A percentile compares a stretch with the other conserved stretches of the same genome.
Evolutionary conservation across 2,888 invertebrate species (phyloP).

Genomic region (Sisyra nigra): DNA sequence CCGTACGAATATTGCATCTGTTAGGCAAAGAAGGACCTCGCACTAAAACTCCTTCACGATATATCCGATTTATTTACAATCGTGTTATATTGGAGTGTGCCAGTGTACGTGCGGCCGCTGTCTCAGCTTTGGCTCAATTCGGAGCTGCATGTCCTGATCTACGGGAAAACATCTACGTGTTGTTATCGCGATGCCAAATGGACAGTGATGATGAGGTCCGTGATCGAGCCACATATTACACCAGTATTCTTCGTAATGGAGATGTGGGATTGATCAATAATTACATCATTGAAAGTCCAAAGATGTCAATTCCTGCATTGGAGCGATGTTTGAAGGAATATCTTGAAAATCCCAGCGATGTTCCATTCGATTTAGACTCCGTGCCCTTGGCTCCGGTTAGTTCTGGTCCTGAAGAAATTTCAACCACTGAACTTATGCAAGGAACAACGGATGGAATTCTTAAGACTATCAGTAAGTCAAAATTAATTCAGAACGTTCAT

Average conservation of each 20-base stretch:
- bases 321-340: slow-evolving; percentile 80
- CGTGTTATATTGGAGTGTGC: slow-evolving; percentile 93
- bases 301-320: slow-evolving; percentile 73
- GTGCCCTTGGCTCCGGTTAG: slow-evolving; percentile 54
- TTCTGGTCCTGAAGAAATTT: slow-evolving; percentile 27
- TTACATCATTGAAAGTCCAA: slow-evolving; percentile 58
- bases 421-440: slow-evolving; percentile 16
- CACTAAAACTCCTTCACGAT: slow-evolving; percentile 79
- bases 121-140: slow-evolving; percentile 94
- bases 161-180: slow-evolving; percentile 65
- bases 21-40: slow-evolving; percentile 94
- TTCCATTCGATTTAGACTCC: slow-evolving; percentile 69
- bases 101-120: slow-evolving; percentile 90
- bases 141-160: slow-evolving; percentile 89
- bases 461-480: background rate
- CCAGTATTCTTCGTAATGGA: slow-evolving; percentile 59
- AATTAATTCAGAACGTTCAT: background rate
- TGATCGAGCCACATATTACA: slow-evolving; percentile 93
- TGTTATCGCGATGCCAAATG: slow-evolving; percentile 76
- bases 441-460: slow-evolving; percentile 24
- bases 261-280: slow-evolving; percentile 56
- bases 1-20: slow-evolving; percentile 89
- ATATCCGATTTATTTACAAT: slow-evolving; percentile 74
- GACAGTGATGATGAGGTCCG: slow-evolving; percentile 98
- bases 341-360: slow-evolving; percentile 48